Evolutionary conservation across 2,888 invertebrate genomes (phyloP), one percentile per base, ranked within the genome.

Genomic region (Rhimphoctona megacephalus): DNA sequence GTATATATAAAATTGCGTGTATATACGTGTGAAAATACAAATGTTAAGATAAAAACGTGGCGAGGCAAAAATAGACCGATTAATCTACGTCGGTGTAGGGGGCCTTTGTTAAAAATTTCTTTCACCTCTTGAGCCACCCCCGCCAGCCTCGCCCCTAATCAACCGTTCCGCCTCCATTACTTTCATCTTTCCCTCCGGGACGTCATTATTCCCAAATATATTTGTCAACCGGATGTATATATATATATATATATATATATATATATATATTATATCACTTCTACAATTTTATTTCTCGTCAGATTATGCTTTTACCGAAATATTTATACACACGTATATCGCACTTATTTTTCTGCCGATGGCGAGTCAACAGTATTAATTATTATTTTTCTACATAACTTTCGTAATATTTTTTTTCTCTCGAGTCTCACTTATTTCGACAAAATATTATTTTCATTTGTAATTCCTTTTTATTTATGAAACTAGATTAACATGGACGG

Each of bases 31-130:
- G 25, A 74, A 79, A 54, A 79, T 79, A 73, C 33, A 74, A 69
- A 74, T 80, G 39, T 54, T 49, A 54, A 3, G 46, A 76, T 76
- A 43, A 25, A 61, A 61, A 76, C 22, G 43, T 43, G 33, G 22
- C 25, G 33, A 39, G 57, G 22, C 19, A 36, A 78, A 69, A 61
- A 61, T 6, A 67, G 39, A 33, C 39, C 49, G 81, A 85, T 85
- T 85, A 82, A 82, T 85, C 82, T 74, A 81, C 54, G 73, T 85
- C 74, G 69, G 67, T 74, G 49, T 78, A 73, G 61, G 61, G 67
- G 73, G 69, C 43, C 33, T 85, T 85, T 84, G 79, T 54, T 73
- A 54, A 73, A 46, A 73, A 46, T 54, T 73, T 43, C 19, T 74
- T 77, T 39, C 25, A 22, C 19, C 77, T 73, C 72, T 80, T 74